These are phyloP conservation scores for Callithrix jacchus DNA, from an alignment of 2,113 vertebrate genomes.

Conservation along the genomic window DNA sequence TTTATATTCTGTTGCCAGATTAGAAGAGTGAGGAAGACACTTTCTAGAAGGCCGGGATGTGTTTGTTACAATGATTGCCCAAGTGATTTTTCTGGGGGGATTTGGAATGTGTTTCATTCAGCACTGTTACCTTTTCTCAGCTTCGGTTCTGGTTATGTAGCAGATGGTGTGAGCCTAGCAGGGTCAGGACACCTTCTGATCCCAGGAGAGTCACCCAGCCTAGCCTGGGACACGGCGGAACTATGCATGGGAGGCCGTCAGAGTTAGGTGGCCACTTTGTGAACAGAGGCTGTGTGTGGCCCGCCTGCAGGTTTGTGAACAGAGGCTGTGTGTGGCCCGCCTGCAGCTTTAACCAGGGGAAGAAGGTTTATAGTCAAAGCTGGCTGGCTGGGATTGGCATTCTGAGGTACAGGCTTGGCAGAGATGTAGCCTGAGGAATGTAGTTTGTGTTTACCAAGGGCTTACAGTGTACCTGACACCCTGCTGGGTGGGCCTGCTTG, in stretches of 20 bases:
- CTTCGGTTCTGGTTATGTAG: not conserved
- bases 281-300: not conserved
- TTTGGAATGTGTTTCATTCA: not conserved
- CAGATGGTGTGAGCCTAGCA: not conserved
- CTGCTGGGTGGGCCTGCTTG: too few relatives aligned
- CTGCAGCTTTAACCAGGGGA: not conserved
- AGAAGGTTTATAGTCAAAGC: not conserved
- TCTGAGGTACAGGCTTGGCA: not conserved
- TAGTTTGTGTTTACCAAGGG: rapidly evolving
- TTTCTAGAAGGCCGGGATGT: not conserved
- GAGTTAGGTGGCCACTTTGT: too few relatives aligned
- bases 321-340: not conserved
- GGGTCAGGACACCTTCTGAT: not conserved
- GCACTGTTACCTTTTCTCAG: not conserved
- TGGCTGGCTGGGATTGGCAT: not conserved
- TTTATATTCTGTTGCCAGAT: not conserved
- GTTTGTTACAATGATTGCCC: not conserved
- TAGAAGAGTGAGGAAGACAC: not conserved
- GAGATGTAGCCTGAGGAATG: not conserved
- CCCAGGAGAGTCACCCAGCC: not conserved
- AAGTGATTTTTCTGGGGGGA: not conserved
- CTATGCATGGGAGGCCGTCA: too few relatives aligned
- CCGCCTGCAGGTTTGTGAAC: not conserved
- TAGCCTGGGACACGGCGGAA: not conserved
- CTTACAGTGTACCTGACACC: not conserved